These are phyloP conservation scores for Calephelis nemesis DNA, from an alignment of 1,140 invertebrate species.

Conservation along the genomic window DNA sequence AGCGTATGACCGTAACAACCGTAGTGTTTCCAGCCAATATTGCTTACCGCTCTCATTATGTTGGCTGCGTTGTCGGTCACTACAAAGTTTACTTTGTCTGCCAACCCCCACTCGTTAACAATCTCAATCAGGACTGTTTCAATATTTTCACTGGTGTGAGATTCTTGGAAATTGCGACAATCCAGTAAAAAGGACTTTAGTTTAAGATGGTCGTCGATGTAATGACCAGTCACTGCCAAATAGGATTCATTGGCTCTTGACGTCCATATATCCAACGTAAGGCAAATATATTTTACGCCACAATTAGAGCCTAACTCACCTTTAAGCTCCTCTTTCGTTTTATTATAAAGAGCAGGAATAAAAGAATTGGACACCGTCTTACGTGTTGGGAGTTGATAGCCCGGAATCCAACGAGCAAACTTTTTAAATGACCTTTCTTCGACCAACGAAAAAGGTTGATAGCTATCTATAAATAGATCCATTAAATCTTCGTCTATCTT, in stretches of 20 bases:
- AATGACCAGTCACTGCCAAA: slow-evolving; percentile 19
- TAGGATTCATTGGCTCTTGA: slow-evolving; percentile 19
- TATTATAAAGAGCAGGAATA: background rate
- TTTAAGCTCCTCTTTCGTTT: background rate
- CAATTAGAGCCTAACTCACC: too few relatives aligned
- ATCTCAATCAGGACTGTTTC: background rate
- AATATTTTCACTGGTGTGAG: slow-evolving; percentile 19
- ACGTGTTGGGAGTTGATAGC: background rate
- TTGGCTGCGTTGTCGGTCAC: background rate
- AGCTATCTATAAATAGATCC: slow-evolving; percentile 22
- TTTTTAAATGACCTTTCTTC: slow-evolving; percentile 22
- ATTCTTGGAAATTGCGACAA: slow-evolving; percentile 3
- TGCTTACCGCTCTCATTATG: background rate
- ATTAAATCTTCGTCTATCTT: slow-evolving; percentile 6
- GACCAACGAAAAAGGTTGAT: slow-evolving; percentile 17
- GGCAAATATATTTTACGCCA: slow-evolving; percentile 2
- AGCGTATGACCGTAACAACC: background rate
- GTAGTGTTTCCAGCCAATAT: background rate
- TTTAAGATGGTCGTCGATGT: slow-evolving; percentile 1
- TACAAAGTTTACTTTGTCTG: background rate
- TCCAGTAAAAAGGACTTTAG: background rate
- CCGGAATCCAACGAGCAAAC: slow-evolving; percentile 15
- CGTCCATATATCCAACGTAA: slow-evolving; percentile 21
- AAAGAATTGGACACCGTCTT: slow-evolving; percentile 7
- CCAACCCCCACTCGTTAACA: background rate